Evolutionary conservation across 2,888 invertebrate genomes (phyloP), one percentile per base, ranked within the genome.

Genomic region (Apoda limacodes): DNA sequence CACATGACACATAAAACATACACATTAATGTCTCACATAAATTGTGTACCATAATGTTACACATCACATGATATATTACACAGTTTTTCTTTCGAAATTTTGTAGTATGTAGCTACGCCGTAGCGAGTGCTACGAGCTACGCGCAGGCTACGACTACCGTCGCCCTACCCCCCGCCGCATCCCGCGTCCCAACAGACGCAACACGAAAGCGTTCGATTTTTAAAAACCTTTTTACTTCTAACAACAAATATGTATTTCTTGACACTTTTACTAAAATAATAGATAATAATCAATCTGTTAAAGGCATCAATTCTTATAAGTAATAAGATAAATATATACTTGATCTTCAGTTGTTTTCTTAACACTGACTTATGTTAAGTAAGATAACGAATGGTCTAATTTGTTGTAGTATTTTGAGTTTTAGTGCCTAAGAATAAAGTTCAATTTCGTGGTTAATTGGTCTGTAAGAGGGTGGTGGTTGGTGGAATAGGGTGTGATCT

Each of bases 61-160:
- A 17, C 17, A 17, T 17, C 5, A 17, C 7, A 17, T 17, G 17
- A 17, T 17, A 6, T 17, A 17, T 17, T 17, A 17, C 5, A 17
- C 5, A 17, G 5, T 5, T 17, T 6, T 5, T 6, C 5, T 17
- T 17, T 7, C 5, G 5, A 7, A 22, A 4, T 22, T 22, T 9
- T 7, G n/a, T 22, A n/a, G 22, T 10, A 10, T 9, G 22, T 22
- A 22, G 22, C 22, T 41, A 42, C 57, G 50, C 35, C 67, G 72
- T 69, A 70, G 71, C 74, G 71, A 45, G 55, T 52, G 62, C 65
- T 63, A 62, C 63, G 67, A 47, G 55, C 69, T 63, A 69, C 72
- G 72, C 60, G 65, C 58, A 55, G 46, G 58, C 62, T 65, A 60
- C 62, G 65, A 78, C 76, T 78, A 74, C 60, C 71, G 74, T 60